These are phyloP conservation scores for Tetramorium bicarinatum DNA, from an alignment of 2,888 invertebrate species.

Conservation along the genomic window DNA sequence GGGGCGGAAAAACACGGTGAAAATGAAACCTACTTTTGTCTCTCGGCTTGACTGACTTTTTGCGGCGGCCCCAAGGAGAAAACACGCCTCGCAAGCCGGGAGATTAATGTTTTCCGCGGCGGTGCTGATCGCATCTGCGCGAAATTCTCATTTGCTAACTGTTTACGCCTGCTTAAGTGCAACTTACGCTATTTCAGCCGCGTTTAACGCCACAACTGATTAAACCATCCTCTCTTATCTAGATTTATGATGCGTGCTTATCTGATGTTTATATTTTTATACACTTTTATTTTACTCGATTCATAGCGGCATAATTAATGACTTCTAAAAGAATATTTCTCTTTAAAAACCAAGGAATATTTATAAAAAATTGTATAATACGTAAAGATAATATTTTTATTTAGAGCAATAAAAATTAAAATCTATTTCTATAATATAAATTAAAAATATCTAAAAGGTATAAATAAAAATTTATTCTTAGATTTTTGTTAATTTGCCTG, in stretches of 20 bases:
- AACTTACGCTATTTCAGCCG: conserved; percentile 35
- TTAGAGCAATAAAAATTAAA: not conserved
- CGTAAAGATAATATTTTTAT: not conserved
- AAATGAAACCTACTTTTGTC: conserved; percentile 55
- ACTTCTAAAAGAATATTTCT: not conserved
- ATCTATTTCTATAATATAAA: not conserved
- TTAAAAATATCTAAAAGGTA: not conserved
- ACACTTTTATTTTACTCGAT: conserved; percentile 1
- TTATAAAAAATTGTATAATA: not conserved
- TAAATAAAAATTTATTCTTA: conserved; percentile 25
- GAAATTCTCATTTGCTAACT: conserved; percentile 53
- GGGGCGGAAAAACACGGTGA: conserved; percentile 42
- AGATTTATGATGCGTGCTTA: conserved; percentile 24
- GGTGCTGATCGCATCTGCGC: conserved; percentile 47
- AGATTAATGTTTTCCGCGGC: conserved; percentile 53
- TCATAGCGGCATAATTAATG: conserved; percentile 13
- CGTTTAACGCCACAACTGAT: conserved; percentile 36
- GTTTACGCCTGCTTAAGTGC: conserved; percentile 52
- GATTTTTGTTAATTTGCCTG: not conserved
- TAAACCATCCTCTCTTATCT: conserved; percentile 28
- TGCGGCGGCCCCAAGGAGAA: conserved; percentile 10
- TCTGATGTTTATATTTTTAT: conserved; percentile 33
- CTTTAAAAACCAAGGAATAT: not conserved
- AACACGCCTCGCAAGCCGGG: conserved; percentile 29
- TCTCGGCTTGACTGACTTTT: conserved; percentile 52